Percentiles rank a stretch among this genome's conserved stretches.
phyloP scores from a whole-genome alignment of 2,797 vertebrate species.

The Acanthis flammea region DNA sequence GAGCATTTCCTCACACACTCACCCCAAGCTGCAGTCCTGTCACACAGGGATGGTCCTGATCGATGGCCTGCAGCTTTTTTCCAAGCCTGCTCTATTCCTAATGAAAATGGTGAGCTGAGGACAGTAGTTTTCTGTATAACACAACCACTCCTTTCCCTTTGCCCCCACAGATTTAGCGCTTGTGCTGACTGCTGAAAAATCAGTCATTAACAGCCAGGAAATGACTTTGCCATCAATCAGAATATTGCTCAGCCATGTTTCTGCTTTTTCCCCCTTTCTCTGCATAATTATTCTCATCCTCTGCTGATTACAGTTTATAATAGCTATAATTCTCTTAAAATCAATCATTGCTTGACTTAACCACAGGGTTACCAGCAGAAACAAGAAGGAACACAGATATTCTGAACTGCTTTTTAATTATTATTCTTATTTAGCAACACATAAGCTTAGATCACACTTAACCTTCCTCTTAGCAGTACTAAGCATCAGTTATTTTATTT shows the following conservation, averaged over 20 bases:
- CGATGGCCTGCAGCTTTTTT: accelerated
- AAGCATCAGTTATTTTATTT: background rate
- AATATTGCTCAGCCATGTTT: slow-evolving; percentile 75
- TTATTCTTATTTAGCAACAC: slow-evolving; percentile 40
- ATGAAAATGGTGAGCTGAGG: slow-evolving; percentile 25
- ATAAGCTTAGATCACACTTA: background rate
- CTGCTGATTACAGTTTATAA: slow-evolving; percentile 79
- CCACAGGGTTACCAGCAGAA: slow-evolving; percentile 67
- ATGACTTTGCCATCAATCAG: slow-evolving; percentile 80
- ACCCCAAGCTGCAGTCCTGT: background rate
- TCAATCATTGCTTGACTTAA: slow-evolving; percentile 75
- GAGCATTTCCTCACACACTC: background rate
- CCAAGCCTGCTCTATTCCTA: background rate
- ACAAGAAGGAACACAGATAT: slow-evolving; percentile 62
- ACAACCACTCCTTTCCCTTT: slow-evolving; percentile 37
- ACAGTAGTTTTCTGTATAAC: slow-evolving; percentile 58
- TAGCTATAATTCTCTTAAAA: slow-evolving; percentile 79
- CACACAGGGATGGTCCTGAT: background rate
- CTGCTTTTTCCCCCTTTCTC: slow-evolving; percentile 61
- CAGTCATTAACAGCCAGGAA: slow-evolving; percentile 78
- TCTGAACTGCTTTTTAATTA: slow-evolving; percentile 49
- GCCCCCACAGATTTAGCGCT: slow-evolving; percentile 49
- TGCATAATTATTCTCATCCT: slow-evolving; percentile 78
- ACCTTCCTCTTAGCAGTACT: background rate
- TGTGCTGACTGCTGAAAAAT: slow-evolving; percentile 77